Evolutionary conservation across 2,113 vertebrate species (phyloP).

Genomic region (Lethenteron reissneri): DNA sequence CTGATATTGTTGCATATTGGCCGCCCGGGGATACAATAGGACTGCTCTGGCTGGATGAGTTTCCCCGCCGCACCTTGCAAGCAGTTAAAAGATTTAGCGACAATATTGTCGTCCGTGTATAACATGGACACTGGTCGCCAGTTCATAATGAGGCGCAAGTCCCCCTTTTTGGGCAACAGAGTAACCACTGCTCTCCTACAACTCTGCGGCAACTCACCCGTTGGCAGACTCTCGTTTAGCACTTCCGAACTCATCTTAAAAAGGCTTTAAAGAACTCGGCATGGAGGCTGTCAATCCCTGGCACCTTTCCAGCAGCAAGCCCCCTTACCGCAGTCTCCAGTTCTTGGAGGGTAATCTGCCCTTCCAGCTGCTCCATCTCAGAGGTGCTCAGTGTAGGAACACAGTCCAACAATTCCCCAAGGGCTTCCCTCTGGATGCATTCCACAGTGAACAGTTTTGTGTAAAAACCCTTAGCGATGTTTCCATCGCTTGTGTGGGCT

Average conservation of each 20-base stretch:
- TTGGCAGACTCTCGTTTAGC: not conserved
- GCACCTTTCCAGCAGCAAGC: not conserved
- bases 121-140: not conserved
- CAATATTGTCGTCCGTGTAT: not conserved
- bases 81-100: not conserved
- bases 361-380: too few species aligned
- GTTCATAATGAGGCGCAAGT: not conserved
- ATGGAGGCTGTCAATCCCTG: not conserved
- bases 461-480: too few species aligned
- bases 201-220: not conserved
- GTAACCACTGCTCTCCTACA: not conserved
- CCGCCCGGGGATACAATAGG: not conserved
- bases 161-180: slow-evolving; percentile 1
- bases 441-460: too few species aligned
- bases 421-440: too few species aligned
- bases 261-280: not conserved
- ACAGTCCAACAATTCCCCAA: too few species aligned
- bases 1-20: not conserved
- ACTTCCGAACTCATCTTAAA: not conserved
- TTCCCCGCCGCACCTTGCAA: not conserved
- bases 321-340: not conserved
- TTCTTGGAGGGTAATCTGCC: too few species aligned
- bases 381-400: too few species aligned
- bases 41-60: not conserved
- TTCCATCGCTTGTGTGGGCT: too few species aligned